A percentile compares a stretch with the other conserved stretches of the same genome.
Conservation (phyloP, 2,888 invertebrate species). For the Lasioglossum vierecki region DNA sequence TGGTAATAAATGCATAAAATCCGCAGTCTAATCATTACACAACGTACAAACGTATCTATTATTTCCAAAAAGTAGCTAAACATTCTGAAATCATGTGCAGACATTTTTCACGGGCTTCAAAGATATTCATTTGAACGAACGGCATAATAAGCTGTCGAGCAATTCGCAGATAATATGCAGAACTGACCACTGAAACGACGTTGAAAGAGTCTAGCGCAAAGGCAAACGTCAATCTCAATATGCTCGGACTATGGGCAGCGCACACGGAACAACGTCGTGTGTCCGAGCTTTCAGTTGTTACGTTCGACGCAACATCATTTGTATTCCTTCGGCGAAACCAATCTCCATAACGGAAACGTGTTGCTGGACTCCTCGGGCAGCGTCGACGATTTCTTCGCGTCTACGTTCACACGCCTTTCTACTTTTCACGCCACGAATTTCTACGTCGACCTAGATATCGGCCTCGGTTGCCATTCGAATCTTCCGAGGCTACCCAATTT, state of each 20-base stretch:
- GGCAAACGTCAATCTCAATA: conserved; percentile 66
- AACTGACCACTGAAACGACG: background rate
- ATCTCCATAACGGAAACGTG: conserved; percentile 61
- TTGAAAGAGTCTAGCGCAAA: background rate
- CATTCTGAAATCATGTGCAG: background rate
- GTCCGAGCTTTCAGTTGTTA: conserved; percentile 33
- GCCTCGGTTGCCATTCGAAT: background rate
- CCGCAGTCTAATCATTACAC: no score
- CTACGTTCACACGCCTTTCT: conserved; percentile 39
- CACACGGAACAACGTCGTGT: conserved; percentile 19
- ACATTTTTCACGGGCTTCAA: background rate
- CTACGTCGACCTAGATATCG: conserved; percentile 3
- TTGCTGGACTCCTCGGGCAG: conserved; percentile 32
- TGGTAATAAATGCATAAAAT: no score
- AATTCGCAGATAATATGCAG: background rate
- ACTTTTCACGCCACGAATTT: conserved; percentile 21
- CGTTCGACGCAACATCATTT: conserved; percentile 33
- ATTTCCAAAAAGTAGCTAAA: background rate
- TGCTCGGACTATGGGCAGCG: conserved; percentile 48
- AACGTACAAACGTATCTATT: no score
- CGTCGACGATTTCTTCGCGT: conserved; percentile 30
- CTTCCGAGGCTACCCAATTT: background rate
- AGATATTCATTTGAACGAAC: background rate
- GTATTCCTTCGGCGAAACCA: conserved; percentile 59
- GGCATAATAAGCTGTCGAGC: background rate